A percentile compares a stretch with the other conserved stretches of the same genome.
phyloP scores from a whole-genome alignment of 2,888 invertebrate genomes.

The Mellilla xanthometata region DNA sequence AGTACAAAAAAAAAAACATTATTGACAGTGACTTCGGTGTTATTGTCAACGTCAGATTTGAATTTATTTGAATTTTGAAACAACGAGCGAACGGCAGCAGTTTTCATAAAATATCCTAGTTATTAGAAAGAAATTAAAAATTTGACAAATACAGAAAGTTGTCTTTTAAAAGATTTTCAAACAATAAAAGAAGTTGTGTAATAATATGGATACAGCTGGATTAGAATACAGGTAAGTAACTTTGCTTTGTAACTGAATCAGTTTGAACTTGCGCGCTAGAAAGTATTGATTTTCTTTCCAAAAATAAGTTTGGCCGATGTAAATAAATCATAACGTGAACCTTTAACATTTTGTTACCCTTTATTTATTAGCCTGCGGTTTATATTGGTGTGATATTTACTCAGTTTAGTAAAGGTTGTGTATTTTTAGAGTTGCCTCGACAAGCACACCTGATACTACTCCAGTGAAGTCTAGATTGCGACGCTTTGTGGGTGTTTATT shows the following conservation, averaged over 20 bases:
- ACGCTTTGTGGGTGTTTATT: slow-evolving; percentile 71
- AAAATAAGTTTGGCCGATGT: slow-evolving; percentile 76
- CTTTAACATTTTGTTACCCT: slow-evolving; percentile 51
- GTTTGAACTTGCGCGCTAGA: slow-evolving; percentile 77
- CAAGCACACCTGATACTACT: slow-evolving; percentile 51
- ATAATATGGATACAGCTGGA: slow-evolving; percentile 48
- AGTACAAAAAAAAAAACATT: no score
- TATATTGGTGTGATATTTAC: slow-evolving; percentile 26
- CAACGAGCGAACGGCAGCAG: no score
- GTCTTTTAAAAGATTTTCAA: no score
- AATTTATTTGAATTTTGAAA: no score
- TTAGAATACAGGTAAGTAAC: slow-evolving; percentile 59
- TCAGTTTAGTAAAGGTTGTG: slow-evolving; percentile 25
- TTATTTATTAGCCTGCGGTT: slow-evolving; percentile 31
- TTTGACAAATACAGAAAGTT: no score
- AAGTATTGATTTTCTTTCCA: slow-evolving; percentile 77
- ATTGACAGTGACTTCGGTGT: no score
- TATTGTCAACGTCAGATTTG: no score
- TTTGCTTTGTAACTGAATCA: slow-evolving; percentile 16
- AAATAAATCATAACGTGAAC: slow-evolving; percentile 76
- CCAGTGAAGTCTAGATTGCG: slow-evolving; percentile 68
- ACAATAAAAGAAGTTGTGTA: no score
- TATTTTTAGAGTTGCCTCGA: slow-evolving; percentile 45
- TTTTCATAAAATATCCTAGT: no score
- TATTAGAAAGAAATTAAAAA: no score